Conservation (phyloP, 1,140 invertebrate species). For the Drosophila novamexicana region DNA sequence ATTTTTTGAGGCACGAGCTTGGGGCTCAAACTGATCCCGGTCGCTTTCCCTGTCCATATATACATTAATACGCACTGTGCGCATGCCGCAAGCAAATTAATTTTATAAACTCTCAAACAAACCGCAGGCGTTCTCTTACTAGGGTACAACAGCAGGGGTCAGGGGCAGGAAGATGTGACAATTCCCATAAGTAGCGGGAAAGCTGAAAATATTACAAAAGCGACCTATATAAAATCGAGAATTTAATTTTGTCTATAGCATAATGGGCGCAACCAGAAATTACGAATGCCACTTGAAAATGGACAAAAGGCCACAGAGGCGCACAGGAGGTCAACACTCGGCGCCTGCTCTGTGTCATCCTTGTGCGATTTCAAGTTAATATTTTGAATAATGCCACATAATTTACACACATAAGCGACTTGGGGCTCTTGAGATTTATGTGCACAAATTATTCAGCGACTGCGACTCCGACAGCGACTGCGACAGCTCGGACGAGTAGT, state of each 20-base stretch:
- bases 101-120: slow-evolving; percentile 70
- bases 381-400: slow-evolving; percentile 75
- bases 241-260: slow-evolving; percentile 64
- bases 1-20: slow-evolving; percentile 11
- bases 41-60: slow-evolving; percentile 9
- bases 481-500: slow-evolving; percentile 12
- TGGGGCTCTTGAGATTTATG: slow-evolving; percentile 56
- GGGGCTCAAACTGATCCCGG: neutral
- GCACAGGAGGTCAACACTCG: slow-evolving; percentile 28
- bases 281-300: slow-evolving; percentile 29
- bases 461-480: slow-evolving; percentile 18
- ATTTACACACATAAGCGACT: slow-evolving; percentile 69
- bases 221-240: slow-evolving; percentile 30
- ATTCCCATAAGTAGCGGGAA: slow-evolving; percentile 34
- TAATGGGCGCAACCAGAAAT: slow-evolving; percentile 6
- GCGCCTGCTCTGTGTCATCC: slow-evolving; percentile 32
- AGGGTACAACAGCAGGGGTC: neutral
- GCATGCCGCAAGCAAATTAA: slow-evolving; percentile 66
- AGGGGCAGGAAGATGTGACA: neutral
- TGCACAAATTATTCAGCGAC: slow-evolving; percentile 47
- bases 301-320: neutral
- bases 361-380: slow-evolving; percentile 66
- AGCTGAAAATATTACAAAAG: slow-evolving; percentile 31
- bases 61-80: slow-evolving; percentile 24
- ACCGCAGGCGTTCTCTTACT: slow-evolving; percentile 46